Conservation (phyloP, 2,113 vertebrate species). For the Regulus satrapa region DNA sequence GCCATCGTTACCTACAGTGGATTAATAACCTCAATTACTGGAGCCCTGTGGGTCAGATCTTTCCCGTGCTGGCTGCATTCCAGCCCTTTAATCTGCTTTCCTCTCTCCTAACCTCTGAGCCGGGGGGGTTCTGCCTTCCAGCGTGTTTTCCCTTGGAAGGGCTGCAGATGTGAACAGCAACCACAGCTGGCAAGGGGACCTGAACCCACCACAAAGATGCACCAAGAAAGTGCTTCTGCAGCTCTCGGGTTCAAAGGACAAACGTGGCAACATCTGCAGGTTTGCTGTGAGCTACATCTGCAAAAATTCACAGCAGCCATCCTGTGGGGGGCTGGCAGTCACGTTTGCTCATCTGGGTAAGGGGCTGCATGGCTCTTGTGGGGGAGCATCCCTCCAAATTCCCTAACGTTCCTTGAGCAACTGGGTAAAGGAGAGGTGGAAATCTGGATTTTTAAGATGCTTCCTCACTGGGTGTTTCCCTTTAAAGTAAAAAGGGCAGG, state of each 20-base stretch:
- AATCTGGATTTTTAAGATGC: background rate
- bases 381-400: background rate
- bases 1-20: background rate
- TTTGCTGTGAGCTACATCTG: background rate
- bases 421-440: background rate
- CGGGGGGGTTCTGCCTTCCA: background rate
- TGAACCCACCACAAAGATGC: background rate
- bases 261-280: background rate
- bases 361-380: background rate
- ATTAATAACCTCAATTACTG: background rate
- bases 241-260: background rate
- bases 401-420: background rate
- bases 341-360: background rate
- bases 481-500: background rate
- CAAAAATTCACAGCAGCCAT: background rate
- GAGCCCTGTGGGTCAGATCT: background rate
- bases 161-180: background rate
- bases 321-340: background rate
- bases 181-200: background rate
- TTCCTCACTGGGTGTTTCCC: background rate
- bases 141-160: background rate
- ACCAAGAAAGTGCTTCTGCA: background rate
- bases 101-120: background rate
- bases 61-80: background rate
- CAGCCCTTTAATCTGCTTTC: background rate